Percentiles rank a stretch among this genome's conserved stretches.
Conservation (phyloP, 2,797 vertebrate species). For the Harpagifer antarcticus region DNA sequence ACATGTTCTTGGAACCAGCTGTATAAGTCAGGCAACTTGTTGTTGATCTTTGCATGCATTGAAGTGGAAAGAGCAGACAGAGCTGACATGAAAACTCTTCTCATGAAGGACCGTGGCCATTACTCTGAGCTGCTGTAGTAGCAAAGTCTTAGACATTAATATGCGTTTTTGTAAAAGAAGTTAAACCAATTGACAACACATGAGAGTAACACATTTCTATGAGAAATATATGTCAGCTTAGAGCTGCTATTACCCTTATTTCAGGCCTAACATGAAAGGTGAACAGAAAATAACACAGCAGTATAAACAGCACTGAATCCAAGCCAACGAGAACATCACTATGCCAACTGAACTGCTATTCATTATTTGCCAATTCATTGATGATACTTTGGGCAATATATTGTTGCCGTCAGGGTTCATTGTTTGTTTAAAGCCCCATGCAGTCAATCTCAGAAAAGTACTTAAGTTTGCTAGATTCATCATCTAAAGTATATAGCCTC, state of each 20-base stretch:
- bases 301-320: too few relatives aligned
- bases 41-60: background rate
- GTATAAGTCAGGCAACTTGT: background rate
- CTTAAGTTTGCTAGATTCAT: background rate
- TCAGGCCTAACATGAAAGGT: too few relatives aligned
- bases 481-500: background rate
- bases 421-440: background rate
- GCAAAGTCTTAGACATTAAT: background rate
- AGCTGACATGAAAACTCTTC: background rate
- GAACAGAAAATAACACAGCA: too few relatives aligned
- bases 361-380: too few relatives aligned
- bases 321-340: too few relatives aligned
- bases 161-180: background rate
- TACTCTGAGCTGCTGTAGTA: background rate
- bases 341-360: too few relatives aligned
- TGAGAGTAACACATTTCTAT: background rate
- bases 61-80: background rate
- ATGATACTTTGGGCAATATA: too few relatives aligned
- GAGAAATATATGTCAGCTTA: background rate
- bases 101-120: background rate
- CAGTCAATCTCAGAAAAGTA: constrained; percentile 3
- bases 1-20: background rate
- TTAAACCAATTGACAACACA: background rate
- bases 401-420: too few relatives aligned
- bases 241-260: background rate